phyloP scores from a whole-genome alignment of 2,113 vertebrate species.

The Channa maculata region DNA sequence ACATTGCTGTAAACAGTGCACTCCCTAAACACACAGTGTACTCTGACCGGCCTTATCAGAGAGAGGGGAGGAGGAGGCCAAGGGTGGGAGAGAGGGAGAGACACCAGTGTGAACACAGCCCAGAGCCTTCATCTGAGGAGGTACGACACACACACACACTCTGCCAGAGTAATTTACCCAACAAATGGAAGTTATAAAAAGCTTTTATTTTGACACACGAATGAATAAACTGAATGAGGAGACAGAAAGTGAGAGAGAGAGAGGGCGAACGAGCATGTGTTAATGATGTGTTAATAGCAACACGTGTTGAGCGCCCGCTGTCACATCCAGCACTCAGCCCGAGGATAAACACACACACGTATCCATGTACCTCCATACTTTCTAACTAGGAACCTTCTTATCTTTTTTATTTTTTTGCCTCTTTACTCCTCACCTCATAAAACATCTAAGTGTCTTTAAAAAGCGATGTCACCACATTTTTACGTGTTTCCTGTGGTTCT shows the following conservation, averaged over 20 bases:
- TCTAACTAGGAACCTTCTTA: no score
- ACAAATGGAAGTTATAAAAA: neutral
- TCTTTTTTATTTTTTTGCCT: no score
- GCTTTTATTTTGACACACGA: conserved; percentile 17
- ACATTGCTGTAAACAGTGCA: conserved; percentile 45
- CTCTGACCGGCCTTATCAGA: conserved; percentile 70
- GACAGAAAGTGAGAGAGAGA: conserved; percentile 26
- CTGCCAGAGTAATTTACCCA: neutral
- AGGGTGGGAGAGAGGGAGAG: neutral
- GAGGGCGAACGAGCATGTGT: conserved; percentile 2
- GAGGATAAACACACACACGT: no score
- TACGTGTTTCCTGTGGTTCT: no score
- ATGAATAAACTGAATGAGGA: conserved; percentile 23
- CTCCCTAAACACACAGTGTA: conserved; percentile 63
- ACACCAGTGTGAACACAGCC: conserved; percentile 3
- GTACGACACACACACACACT: conserved; percentile 32
- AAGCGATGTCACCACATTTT: no score
- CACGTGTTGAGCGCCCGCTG: conserved; percentile 13
- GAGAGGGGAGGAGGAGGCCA: neutral
- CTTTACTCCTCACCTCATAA: no score
- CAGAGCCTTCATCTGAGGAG: conserved; percentile 48
- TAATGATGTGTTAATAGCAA: conserved; percentile 36
- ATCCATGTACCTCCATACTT: no score
- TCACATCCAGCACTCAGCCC: neutral
- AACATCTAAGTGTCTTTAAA: no score